Base-by-base conservation (phyloP, 2,797 vertebrate species). In the Rhinophrynus dorsalis region DNA sequence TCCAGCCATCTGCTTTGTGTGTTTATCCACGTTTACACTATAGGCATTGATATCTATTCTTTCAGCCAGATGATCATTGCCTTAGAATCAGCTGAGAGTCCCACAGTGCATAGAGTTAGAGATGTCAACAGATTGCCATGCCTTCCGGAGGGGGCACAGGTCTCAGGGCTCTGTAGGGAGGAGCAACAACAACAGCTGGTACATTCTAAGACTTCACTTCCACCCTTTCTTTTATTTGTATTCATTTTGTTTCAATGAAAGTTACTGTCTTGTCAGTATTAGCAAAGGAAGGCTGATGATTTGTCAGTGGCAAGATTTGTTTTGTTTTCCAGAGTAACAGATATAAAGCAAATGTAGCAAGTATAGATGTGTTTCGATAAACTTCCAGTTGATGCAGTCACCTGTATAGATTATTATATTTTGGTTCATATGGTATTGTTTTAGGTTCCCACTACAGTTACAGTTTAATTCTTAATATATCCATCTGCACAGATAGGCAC, bases 171-270 rank as follows among this genome's bases (percentile, higher is more conserved):
- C 69, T 69, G 82, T 57, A 75, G 89, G 89, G 83, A 92, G 88
- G 85, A 89, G 84, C 84, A 87, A 90, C 76, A 79, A 83, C 84
- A 88, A 87, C 93, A 95, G 91, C 93, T 94, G 93, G 85, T 82
- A 76, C 73, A 80, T 89, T 85, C 81, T 76, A 87, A 85, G 90
- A 88, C 81, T 77, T 78, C 66, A 74, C 85, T 81, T 70, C 64
- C 38, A 51, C 78, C 77, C 67, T 79, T 56, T 38, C 56, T 55
- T 83, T 70, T 84, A 63, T 72, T 65, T 32, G 58, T 48, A 83
- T 75, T 83, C 68, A 73, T 80, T 77, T 80, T 77, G 81, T 78
- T 67, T 80, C 86, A 73, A 84, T 81, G 81, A 82, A 77, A 77
- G 77, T 21, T 24, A 17, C 15, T 38, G 69, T 78, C 75, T 79